Conservation (phyloP, 2,113 vertebrate species). For the Daubentonia madagascariensis region DNA sequence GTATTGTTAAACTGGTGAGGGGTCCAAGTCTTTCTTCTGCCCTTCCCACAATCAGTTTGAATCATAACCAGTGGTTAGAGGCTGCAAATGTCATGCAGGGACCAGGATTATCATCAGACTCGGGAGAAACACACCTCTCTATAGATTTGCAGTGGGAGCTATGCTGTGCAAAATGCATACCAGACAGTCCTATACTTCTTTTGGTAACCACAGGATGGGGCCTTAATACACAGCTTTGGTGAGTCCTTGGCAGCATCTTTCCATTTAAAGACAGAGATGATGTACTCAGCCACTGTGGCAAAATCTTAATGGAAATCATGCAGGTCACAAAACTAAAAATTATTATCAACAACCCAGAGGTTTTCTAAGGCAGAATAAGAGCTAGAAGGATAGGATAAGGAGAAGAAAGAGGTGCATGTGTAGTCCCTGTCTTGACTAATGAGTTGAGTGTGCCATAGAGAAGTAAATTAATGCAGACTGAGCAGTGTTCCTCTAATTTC, state of each 20-base stretch:
- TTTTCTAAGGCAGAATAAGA: not conserved
- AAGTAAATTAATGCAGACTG: not conserved
- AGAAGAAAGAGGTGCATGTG: not conserved
- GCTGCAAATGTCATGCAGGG: not conserved
- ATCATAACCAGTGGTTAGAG: not conserved
- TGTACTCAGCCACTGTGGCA: constrained; percentile 51
- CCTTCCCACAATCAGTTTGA: not conserved
- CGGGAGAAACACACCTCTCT: not conserved
- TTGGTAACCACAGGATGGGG: constrained; percentile 46
- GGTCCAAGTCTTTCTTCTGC: not conserved
- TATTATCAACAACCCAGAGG: not conserved
- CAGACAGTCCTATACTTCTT: not conserved
- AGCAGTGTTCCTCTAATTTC: not conserved
- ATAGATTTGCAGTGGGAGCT: not conserved
- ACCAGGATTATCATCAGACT: not conserved
- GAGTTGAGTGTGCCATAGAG: not conserved
- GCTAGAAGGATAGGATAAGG: not conserved
- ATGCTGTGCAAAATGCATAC: not conserved
- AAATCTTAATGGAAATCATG: constrained; percentile 55
- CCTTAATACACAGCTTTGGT: constrained; percentile 20
- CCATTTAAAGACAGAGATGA: constrained; percentile 57
- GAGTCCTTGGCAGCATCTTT: constrained; percentile 61
- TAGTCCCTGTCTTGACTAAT: not conserved
- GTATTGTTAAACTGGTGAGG: not conserved
- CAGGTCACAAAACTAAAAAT: constrained; percentile 56